phyloP scores from a whole-genome alignment of 2,113 vertebrate species.

The Indri indri region DNA sequence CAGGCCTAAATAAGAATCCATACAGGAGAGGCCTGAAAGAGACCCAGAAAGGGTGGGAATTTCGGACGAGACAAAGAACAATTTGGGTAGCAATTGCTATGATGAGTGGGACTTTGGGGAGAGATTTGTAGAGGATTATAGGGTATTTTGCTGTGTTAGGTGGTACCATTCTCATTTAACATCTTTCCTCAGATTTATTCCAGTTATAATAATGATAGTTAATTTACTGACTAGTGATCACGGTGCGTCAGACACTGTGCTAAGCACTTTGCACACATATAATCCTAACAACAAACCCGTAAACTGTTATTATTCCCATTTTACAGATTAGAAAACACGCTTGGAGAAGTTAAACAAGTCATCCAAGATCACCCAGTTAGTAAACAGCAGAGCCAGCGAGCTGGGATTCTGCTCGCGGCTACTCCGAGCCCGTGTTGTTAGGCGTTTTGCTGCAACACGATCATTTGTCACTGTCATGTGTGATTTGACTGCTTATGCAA shows the following conservation, averaged over 20 bases:
- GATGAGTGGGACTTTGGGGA: background rate
- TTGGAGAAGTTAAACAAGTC: background rate
- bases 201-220: background rate
- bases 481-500: background rate
- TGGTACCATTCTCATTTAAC: background rate
- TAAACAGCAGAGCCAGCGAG: background rate
- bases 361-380: background rate
- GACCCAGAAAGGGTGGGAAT: background rate
- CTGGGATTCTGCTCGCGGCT: background rate
- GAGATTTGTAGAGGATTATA: background rate
- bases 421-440: background rate
- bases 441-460: background rate
- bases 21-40: background rate
- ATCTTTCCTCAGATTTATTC: background rate
- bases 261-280: background rate
- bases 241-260: background rate
- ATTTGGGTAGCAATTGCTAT: background rate
- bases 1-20: background rate
- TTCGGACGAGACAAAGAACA: background rate
- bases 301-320: background rate
- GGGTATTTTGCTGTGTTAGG: background rate
- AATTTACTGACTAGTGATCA: background rate
- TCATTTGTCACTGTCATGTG: background rate
- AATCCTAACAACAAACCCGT: background rate
- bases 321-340: background rate